A percentile compares a stretch with the other conserved stretches of the same genome.
These are phyloP conservation scores for Tanaodytes sp. DNA, from an alignment of 2,888 invertebrate species.

Conservation along the genomic window DNA sequence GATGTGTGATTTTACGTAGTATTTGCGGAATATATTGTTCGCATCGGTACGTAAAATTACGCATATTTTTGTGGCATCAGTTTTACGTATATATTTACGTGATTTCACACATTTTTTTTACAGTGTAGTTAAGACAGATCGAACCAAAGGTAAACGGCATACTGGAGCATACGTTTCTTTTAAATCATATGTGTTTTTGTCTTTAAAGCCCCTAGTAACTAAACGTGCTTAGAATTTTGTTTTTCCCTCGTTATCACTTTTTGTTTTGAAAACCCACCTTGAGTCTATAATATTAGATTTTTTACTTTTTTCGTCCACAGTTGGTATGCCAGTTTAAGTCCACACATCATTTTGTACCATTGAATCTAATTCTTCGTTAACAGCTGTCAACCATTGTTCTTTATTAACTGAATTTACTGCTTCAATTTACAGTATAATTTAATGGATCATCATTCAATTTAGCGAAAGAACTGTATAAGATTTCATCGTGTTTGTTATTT, in stretches of 20 bases:
- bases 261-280: slow-evolving; percentile 11
- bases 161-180: slow-evolving; percentile 36
- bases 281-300: slow-evolving; percentile 19
- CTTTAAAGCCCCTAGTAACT: slow-evolving; percentile 40
- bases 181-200: slow-evolving; percentile 25
- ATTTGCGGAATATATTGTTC: too few relatives aligned
- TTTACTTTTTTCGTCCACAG: background rate
- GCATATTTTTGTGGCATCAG: too few relatives aligned
- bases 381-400: background rate
- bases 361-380: slow-evolving; percentile 27
- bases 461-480: slow-evolving; percentile 22
- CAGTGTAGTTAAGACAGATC: too few relatives aligned
- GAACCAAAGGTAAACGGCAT: slow-evolving; percentile 20
- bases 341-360: slow-evolving; percentile 25
- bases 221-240: slow-evolving; percentile 25
- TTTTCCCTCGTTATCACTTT: slow-evolving; percentile 16
- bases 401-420: background rate
- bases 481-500: background rate
- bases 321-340: background rate
- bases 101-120: too few relatives aligned
- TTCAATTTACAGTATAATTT: background rate
- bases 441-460: slow-evolving; percentile 9
- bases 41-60: too few relatives aligned
- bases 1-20: too few relatives aligned
- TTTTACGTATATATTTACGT: too few relatives aligned